A percentile compares a stretch with the other conserved stretches of the same genome.
phyloP scores from a whole-genome alignment of 2,797 vertebrate genomes.

The Syngnathus acus region DNA sequence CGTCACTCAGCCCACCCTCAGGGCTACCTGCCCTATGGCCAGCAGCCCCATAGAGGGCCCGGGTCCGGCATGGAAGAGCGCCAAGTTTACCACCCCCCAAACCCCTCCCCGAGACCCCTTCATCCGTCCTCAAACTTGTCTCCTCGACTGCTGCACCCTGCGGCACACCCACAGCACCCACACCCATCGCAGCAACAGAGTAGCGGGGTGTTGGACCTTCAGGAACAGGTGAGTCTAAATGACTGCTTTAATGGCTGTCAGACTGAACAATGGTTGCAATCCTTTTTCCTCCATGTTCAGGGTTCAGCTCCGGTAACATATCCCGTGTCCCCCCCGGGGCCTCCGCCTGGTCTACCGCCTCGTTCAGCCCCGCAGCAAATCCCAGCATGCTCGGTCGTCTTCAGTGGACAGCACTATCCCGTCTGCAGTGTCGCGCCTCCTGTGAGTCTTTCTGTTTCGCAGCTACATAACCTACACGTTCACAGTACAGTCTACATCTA shows the following conservation, averaged over 20 bases:
- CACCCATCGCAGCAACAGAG: constrained; percentile 71
- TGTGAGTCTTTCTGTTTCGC: constrained; percentile 64
- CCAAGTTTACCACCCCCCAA: constrained; percentile 56
- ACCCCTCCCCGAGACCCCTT: constrained; percentile 84
- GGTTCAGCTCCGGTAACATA: constrained; percentile 85
- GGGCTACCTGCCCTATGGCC: constrained; percentile 74
- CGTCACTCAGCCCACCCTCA: constrained; percentile 70
- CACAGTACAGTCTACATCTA: neutral
- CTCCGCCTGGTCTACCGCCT: constrained; percentile 79
- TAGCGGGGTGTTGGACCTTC: constrained; percentile 87
- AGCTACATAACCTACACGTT: neutral
- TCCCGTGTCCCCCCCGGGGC: constrained; percentile 79
- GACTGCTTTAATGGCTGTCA: neutral
- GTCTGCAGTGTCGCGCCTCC: constrained; percentile 63
- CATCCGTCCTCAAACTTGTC: constrained; percentile 88
- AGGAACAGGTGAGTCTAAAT: constrained; percentile 79
- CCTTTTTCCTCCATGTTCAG: constrained; percentile 43
- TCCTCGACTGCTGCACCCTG: constrained; percentile 78
- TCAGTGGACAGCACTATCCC: constrained; percentile 89
- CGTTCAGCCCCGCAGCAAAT: constrained; percentile 81
- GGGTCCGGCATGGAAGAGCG: constrained; percentile 52
- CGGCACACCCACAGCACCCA: constrained; percentile 50
- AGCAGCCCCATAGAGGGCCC: constrained; percentile 65
- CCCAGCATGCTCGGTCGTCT: constrained; percentile 89
- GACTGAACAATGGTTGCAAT: constrained; percentile 3